Evolutionary conservation across 2,888 invertebrate genomes (phyloP).

Genomic region (Teleogryllus oceanicus): DNA sequence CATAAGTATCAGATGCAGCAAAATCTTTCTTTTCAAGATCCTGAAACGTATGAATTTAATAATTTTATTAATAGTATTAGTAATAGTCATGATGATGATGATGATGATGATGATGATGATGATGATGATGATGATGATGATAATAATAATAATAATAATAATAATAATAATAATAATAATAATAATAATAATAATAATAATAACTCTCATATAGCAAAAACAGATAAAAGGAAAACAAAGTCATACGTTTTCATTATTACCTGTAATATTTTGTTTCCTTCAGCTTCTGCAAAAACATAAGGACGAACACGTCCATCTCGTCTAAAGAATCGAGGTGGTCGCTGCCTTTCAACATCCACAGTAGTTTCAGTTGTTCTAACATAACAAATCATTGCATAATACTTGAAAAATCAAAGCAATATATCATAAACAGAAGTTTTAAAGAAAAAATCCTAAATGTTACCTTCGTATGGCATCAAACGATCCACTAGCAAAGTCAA

Average conservation of each 20-base stretch:
- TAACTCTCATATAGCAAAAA: too few species aligned
- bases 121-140: too few species aligned
- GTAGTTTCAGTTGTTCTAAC: conserved; percentile 68
- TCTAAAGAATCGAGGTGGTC: conserved; percentile 82
- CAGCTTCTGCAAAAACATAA: conserved; percentile 76
- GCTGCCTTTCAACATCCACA: conserved; percentile 70
- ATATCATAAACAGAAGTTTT: neutral
- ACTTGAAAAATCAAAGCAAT: neutral
- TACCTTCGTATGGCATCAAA: conserved; percentile 91
- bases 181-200: too few species aligned
- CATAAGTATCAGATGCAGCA: conserved; percentile 77
- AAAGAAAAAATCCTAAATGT: conserved; percentile 28
- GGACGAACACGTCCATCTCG: conserved; percentile 83
- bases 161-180: too few species aligned
- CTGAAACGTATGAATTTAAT: conserved; percentile 44
- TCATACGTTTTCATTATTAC: conserved; percentile 47
- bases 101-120: too few species aligned
- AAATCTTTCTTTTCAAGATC: conserved; percentile 75
- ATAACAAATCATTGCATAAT: neutral
- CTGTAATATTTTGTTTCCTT: conserved; percentile 79
- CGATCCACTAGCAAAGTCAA: conserved; percentile 97
- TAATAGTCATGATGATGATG: too few species aligned
- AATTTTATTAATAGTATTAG: too few species aligned
- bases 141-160: too few species aligned
- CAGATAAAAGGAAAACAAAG: too few species aligned